A percentile compares a stretch with the other conserved stretches of the same genome.
Conservation (phyloP, 2,888 invertebrate genomes). For the Celastrina argiolus region DNA sequence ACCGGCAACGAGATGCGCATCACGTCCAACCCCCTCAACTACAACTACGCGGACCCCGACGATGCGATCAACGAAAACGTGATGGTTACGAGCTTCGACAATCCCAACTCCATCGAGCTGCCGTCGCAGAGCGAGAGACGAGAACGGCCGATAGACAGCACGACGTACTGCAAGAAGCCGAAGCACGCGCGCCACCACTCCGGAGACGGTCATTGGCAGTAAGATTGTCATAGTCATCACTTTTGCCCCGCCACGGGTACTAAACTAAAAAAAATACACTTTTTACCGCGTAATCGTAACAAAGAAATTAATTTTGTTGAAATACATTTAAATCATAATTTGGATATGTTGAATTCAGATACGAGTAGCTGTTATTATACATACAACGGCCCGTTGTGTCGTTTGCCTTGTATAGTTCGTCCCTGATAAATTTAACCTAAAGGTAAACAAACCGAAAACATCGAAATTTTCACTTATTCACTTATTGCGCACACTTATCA, state of each 20-base stretch:
- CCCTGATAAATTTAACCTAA: too few species aligned
- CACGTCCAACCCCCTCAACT: constrained; percentile 86
- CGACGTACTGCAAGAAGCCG: constrained; percentile 84
- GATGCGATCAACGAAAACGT: constrained; percentile 76
- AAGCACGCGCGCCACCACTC: constrained; percentile 58
- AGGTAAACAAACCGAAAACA: too few species aligned
- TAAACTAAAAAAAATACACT: too few species aligned
- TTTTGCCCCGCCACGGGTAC: constrained; percentile 26
- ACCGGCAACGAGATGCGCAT: constrained; percentile 82
- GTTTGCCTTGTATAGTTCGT: too few species aligned
- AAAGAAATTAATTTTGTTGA: too few species aligned
- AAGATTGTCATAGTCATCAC: constrained; percentile 52
- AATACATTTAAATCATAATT: too few species aligned
- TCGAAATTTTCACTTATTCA: too few species aligned
- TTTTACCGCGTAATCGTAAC: too few species aligned
- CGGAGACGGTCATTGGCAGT: constrained; percentile 72
- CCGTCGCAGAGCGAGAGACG: constrained; percentile 72
- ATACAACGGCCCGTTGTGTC: too few species aligned
- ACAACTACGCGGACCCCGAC: constrained; percentile 82
- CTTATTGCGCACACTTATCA: too few species aligned
- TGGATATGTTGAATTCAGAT: too few species aligned
- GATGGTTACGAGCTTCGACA: constrained; percentile 84
- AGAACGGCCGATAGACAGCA: constrained; percentile 77
- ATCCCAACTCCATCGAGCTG: constrained; percentile 84
- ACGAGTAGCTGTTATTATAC: too few species aligned